Evolutionary conservation across 1,140 invertebrate genomes (phyloP).

Genomic region (Bombus breviceps): DNA sequence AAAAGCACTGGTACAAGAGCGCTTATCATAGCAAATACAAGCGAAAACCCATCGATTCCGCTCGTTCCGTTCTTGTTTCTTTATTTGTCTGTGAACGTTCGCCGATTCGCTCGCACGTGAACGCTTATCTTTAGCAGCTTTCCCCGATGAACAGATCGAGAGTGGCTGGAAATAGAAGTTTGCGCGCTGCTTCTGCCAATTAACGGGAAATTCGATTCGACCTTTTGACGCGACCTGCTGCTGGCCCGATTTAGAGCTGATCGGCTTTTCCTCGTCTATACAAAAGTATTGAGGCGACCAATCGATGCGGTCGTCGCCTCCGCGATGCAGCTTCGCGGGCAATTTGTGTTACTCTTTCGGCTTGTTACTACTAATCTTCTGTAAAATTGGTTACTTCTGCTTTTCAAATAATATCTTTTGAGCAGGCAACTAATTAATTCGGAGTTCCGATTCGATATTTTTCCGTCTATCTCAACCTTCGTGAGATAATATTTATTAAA

Average conservation of each 20-base stretch:
- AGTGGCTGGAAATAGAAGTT: conserved; percentile 28
- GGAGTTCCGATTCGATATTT: no score
- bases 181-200: conserved; percentile 41
- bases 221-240: conserved; percentile 29
- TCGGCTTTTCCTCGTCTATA: background rate
- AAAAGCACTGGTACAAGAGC: background rate
- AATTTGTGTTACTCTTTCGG: background rate
- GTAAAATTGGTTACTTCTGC: background rate
- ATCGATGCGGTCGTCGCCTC: background rate
- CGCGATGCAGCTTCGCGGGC: background rate
- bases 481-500: background rate
- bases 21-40: conserved; percentile 27
- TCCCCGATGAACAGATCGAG: conserved; percentile 26
- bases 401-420: background rate
- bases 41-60: background rate
- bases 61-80: background rate
- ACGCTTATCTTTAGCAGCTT: conserved; percentile 37
- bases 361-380: background rate
- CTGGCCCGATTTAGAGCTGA: conserved; percentile 15
- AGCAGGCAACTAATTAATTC: no score
- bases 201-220: conserved; percentile 40
- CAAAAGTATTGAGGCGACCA: conserved; percentile 12
- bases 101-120: background rate
- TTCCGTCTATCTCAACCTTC: no score
- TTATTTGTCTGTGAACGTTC: background rate